Conservation (phyloP, 2,888 invertebrate genomes). For the Seira ritae region DNA sequence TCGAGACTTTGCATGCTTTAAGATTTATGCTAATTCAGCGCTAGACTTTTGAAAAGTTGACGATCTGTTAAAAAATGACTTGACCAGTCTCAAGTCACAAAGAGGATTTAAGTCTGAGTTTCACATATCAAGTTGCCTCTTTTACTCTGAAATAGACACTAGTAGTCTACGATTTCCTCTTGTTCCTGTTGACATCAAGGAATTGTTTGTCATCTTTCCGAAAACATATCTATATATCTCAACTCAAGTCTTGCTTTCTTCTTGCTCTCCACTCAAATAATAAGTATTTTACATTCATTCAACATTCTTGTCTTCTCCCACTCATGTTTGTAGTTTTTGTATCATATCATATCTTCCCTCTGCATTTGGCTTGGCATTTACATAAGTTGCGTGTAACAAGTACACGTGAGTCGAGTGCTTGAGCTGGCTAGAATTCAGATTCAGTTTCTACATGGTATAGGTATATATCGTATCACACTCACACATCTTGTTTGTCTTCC, state of each 20-base stretch:
- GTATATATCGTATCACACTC: neutral
- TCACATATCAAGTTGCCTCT: neutral
- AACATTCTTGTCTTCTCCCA: constrained; percentile 56
- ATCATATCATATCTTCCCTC: too few relatives aligned
- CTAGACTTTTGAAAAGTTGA: too few relatives aligned
- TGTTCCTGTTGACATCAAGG: neutral
- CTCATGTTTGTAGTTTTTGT: neutral
- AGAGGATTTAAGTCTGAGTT: too few relatives aligned
- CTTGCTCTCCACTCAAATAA: too few relatives aligned
- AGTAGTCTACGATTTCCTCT: neutral
- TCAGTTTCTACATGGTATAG: too few relatives aligned
- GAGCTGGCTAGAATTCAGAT: constrained; percentile 49
- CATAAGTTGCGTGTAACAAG: constrained; percentile 54
- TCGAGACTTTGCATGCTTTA: too few relatives aligned
- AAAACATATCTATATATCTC: neutral
- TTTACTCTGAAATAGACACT: neutral
- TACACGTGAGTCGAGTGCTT: constrained; percentile 45
- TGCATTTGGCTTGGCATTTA: constrained; percentile 31
- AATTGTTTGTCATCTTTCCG: neutral
- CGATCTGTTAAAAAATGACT: too few relatives aligned
- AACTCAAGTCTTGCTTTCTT: neutral
- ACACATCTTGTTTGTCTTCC: neutral
- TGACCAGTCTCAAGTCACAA: too few relatives aligned
- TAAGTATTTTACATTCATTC: constrained; percentile 52
- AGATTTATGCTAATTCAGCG: too few relatives aligned